These are phyloP conservation scores for Acanthosepion pharaonis DNA, from an alignment of 2,888 invertebrate genomes.

Conservation along the genomic window DNA sequence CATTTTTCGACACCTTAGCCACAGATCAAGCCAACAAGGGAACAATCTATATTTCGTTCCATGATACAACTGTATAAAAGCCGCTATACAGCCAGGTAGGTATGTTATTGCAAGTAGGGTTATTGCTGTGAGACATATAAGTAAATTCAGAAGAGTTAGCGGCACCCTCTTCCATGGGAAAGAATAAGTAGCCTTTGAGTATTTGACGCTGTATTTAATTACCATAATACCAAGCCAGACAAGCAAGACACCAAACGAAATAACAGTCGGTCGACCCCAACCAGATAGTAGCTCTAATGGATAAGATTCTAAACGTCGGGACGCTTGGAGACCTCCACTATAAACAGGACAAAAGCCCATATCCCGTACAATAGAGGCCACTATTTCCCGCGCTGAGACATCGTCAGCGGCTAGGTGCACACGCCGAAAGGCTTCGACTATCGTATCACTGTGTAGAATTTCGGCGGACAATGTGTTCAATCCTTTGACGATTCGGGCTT, in stretches of 20 bases:
- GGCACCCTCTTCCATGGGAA: slow-evolving; percentile 52
- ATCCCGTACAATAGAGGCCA: slow-evolving; percentile 61
- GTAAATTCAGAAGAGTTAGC: slow-evolving; percentile 67
- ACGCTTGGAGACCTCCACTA: slow-evolving; percentile 59
- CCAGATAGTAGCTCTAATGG: slow-evolving; percentile 58
- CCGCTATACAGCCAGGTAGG: slow-evolving; percentile 66
- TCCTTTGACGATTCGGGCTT: slow-evolving; percentile 64
- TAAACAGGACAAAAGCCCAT: slow-evolving; percentile 65
- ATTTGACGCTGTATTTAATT: no score
- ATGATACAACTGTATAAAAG: slow-evolving; percentile 58
- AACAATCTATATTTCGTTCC: slow-evolving; percentile 68
- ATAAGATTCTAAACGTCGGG: slow-evolving; percentile 64
- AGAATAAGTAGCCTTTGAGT: background rate
- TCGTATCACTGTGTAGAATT: slow-evolving; percentile 62
- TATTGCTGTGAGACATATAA: slow-evolving; percentile 67
- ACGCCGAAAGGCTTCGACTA: slow-evolving; percentile 54
- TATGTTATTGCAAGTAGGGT: slow-evolving; percentile 66
- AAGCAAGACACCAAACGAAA: slow-evolving; percentile 62
- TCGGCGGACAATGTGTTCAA: slow-evolving; percentile 69
- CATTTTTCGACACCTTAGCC: slow-evolving; percentile 65
- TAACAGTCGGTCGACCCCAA: slow-evolving; percentile 63
- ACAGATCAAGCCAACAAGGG: slow-evolving; percentile 65
- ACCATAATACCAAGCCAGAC: slow-evolving; percentile 59
- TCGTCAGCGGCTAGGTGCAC: slow-evolving; percentile 65
- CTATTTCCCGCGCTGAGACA: slow-evolving; percentile 56